These are phyloP conservation scores for Drosophila mercatorum DNA, from an alignment of 2,888 invertebrate species.

Conservation along the genomic window DNA sequence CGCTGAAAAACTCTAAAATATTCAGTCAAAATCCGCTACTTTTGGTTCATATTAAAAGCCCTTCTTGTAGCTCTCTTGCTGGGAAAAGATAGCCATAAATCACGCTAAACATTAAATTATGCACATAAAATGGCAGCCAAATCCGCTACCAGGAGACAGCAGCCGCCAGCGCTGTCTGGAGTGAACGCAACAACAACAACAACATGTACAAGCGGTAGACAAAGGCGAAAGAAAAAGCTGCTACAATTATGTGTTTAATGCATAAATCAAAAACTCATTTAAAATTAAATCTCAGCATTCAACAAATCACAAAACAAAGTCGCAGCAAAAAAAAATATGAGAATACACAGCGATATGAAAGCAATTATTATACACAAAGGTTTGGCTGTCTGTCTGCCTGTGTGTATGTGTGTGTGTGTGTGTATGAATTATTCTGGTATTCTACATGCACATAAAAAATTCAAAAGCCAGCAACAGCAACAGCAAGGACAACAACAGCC, in stretches of 20 bases:
- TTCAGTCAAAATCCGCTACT: conserved; percentile 42
- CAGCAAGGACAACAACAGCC: conserved; percentile 23
- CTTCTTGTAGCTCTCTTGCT: conserved; percentile 19
- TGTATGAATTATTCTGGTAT: conserved; percentile 52
- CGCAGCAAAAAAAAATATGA: conserved; percentile 10
- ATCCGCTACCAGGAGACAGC: conserved; percentile 47
- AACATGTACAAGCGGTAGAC: conserved; percentile 4
- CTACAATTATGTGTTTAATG: conserved; percentile 74
- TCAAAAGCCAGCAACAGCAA: conserved; percentile 48
- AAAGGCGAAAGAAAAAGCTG: conserved; percentile 47
- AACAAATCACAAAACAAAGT: conserved; percentile 69
- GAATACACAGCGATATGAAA: conserved; percentile 46
- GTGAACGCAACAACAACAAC: conserved; percentile 14
- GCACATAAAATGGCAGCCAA: conserved; percentile 63
- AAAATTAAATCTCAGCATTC: conserved; percentile 76
- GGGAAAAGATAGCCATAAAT: conserved; percentile 55
- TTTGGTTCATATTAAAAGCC: conserved; percentile 45
- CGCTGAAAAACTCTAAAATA: conserved; percentile 25
- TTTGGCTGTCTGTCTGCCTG: conserved; percentile 14
- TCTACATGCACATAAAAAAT: conserved; percentile 63
- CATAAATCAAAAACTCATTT: conserved; percentile 80
- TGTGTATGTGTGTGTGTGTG: conserved; percentile 16
- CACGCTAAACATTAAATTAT: conserved; percentile 73
- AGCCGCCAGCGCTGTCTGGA: conserved; percentile 16
- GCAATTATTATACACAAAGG: conserved; percentile 61